A percentile compares a stretch with the other conserved stretches of the same genome.
These are phyloP conservation scores for Microctenopoma stevenorrisi DNA, from an alignment of 2,797 vertebrate species.

Conservation along the genomic window DNA sequence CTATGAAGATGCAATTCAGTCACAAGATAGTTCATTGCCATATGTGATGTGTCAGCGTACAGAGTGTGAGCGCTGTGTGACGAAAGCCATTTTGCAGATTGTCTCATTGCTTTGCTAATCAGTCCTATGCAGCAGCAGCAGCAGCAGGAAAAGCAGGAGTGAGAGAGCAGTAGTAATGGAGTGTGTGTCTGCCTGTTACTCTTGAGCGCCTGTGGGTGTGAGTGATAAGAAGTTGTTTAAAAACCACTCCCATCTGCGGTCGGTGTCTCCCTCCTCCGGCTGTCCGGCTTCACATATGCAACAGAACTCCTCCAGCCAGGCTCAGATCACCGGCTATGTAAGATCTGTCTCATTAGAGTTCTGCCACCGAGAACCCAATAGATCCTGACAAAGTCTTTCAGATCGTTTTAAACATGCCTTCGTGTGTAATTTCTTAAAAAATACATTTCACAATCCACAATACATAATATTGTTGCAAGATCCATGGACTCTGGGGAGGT, in stretches of 20 bases:
- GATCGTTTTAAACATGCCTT: too few species aligned
- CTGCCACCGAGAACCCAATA: neutral
- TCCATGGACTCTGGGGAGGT: too few species aligned
- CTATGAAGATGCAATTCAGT: slow-evolving; percentile 45
- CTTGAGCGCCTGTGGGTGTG: neutral
- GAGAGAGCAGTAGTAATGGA: slow-evolving; percentile 25
- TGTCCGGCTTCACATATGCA: slow-evolving; percentile 34
- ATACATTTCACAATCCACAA: too few species aligned
- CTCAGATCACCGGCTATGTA: neutral
- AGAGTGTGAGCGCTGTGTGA: slow-evolving; percentile 34
- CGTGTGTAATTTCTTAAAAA: too few species aligned
- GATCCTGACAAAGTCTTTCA: neutral
- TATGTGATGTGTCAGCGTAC: slow-evolving; percentile 31
- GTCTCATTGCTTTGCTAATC: slow-evolving; percentile 50
- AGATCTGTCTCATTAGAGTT: too few species aligned
- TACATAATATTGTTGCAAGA: too few species aligned
- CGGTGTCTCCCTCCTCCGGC: slow-evolving; percentile 58
- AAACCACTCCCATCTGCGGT: slow-evolving; percentile 41
- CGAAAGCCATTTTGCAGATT: slow-evolving; percentile 44
- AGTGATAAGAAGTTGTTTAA: slow-evolving; percentile 19
- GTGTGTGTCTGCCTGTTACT: slow-evolving; percentile 7
- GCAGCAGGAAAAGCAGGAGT: slow-evolving; percentile 2
- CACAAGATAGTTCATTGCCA: slow-evolving; percentile 15
- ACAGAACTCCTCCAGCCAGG: neutral
- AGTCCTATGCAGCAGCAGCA: slow-evolving; percentile 21